Conservation (phyloP, 2,888 invertebrate species). For the Cheilosia variabilis region DNA sequence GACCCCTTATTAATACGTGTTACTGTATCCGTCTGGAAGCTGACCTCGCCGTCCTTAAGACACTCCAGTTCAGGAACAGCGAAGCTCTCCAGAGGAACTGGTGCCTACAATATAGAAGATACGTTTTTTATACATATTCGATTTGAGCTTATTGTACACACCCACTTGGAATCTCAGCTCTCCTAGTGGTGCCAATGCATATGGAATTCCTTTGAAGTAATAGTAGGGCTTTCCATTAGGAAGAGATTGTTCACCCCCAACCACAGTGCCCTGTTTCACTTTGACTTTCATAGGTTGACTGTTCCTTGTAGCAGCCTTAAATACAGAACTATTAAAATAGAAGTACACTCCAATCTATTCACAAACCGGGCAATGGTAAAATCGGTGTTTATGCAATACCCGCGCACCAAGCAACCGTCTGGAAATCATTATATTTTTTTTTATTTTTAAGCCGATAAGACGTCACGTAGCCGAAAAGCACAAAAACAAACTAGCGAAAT, state of each 20-base stretch:
- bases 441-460: background rate
- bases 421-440: background rate
- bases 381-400: background rate
- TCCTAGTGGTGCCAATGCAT: slow-evolving; percentile 78
- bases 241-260: slow-evolving; percentile 83
- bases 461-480: too few species aligned
- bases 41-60: slow-evolving; percentile 79
- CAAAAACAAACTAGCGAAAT: too few species aligned
- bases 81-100: slow-evolving; percentile 80
- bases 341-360: background rate
- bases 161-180: slow-evolving; percentile 80
- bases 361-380: background rate
- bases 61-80: slow-evolving; percentile 80
- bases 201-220: slow-evolving; percentile 80
- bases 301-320: background rate
- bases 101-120: slow-evolving; percentile 78
- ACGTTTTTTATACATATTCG: background rate
- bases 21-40: slow-evolving; percentile 80
- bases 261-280: slow-evolving; percentile 84
- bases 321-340: background rate
- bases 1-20: slow-evolving; percentile 78
- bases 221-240: slow-evolving; percentile 80
- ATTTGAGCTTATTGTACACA: background rate
- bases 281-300: slow-evolving; percentile 76
- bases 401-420: background rate